phyloP scores from a whole-genome alignment of 1,140 invertebrate species.

The Cydia splendana region DNA sequence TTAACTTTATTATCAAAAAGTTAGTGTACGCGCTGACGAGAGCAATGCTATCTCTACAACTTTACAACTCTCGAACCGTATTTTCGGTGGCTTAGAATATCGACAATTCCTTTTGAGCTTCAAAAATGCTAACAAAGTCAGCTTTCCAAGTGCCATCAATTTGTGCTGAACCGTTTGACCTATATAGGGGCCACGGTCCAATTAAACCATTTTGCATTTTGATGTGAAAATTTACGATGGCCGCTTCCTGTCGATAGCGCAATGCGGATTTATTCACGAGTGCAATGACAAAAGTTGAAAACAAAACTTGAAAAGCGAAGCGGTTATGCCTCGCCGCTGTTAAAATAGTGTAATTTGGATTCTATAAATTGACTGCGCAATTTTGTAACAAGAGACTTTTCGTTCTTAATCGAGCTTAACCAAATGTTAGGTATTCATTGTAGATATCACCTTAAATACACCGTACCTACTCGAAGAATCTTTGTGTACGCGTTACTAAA shows the following conservation, averaged over 20 bases:
- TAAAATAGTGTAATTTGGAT: slow-evolving; percentile 14
- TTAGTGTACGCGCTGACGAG: background rate
- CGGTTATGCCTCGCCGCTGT: slow-evolving; percentile 3
- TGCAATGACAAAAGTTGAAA: slow-evolving; percentile 43
- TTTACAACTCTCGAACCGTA: background rate
- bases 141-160: slow-evolving; percentile 68
- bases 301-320: slow-evolving; percentile 26
- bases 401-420: background rate
- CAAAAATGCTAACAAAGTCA: slow-evolving; percentile 50
- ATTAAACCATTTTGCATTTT: slow-evolving; percentile 79
- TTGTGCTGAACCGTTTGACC: slow-evolving; percentile 75
- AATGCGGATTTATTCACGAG: slow-evolving; percentile 53
- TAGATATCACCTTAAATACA: too few relatives aligned
- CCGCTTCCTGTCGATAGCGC: slow-evolving; percentile 58
- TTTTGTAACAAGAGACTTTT: background rate
- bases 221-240: slow-evolving; percentile 76
- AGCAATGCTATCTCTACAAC: background rate
- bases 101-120: slow-evolving; percentile 12
- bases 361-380: background rate
- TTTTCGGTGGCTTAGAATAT: background rate
- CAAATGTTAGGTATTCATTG: background rate
- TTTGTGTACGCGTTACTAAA: too few relatives aligned
- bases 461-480: too few relatives aligned
- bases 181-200: slow-evolving; percentile 74
- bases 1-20: background rate